A percentile compares a stretch with the other conserved stretches of the same genome.
Conservation (phyloP, 2,888 invertebrate genomes). For the Drosophila nigritarsus region DNA sequence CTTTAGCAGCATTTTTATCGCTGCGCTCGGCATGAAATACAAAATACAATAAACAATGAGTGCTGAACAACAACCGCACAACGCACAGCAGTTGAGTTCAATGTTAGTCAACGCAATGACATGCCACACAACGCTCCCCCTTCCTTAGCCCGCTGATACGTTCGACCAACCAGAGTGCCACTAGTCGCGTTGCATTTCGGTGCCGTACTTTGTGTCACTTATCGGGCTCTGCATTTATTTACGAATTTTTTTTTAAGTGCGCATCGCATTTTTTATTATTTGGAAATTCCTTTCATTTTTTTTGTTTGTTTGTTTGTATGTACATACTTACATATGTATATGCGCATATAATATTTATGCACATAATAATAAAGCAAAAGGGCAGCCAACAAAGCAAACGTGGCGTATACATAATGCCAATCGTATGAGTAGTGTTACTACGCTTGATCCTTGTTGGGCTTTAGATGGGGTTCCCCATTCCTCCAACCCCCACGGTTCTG, state of each 20-base stretch:
- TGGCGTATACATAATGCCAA: slow-evolving; percentile 51
- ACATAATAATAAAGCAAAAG: slow-evolving; percentile 31
- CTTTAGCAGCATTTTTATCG: slow-evolving; percentile 80
- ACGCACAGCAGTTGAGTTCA: slow-evolving; percentile 58
- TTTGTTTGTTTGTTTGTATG: slow-evolving; percentile 11
- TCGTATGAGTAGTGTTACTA: slow-evolving; percentile 28
- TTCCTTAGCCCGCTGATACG: not conserved
- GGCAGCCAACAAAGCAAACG: slow-evolving; percentile 18
- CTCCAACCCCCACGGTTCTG: not conserved
- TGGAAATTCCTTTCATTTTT: slow-evolving; percentile 10
- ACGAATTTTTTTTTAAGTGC: slow-evolving; percentile 26
- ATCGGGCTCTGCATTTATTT: slow-evolving; percentile 35
- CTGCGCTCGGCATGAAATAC: slow-evolving; percentile 73
- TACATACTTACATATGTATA: slow-evolving; percentile 5
- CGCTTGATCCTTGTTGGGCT: slow-evolving; percentile 30
- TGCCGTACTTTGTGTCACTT: slow-evolving; percentile 43
- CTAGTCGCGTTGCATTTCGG: slow-evolving; percentile 28
- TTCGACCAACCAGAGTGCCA: slow-evolving; percentile 3
- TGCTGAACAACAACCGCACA: slow-evolving; percentile 53
- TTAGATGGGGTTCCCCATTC: not conserved
- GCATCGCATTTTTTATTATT: slow-evolving; percentile 33
- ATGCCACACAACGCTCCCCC: not conserved
- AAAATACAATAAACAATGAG: slow-evolving; percentile 74
- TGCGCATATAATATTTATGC: slow-evolving; percentile 38
- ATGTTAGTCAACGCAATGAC: slow-evolving; percentile 65